Conservation (phyloP, 2,113 vertebrate genomes). For the Peromyscus californicus region DNA sequence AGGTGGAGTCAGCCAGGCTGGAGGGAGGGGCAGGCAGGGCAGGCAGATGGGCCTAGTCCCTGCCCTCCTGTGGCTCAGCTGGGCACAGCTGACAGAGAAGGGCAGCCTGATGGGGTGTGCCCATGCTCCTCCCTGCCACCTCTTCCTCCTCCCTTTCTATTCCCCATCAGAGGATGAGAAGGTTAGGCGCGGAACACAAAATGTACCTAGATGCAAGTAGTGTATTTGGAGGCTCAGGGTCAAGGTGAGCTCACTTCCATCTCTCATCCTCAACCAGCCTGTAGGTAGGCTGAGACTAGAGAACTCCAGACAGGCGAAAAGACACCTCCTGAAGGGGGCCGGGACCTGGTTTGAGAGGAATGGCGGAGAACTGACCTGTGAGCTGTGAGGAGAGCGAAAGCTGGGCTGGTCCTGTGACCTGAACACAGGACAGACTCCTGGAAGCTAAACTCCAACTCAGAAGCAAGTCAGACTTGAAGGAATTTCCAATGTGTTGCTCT, state of each 20-base stretch:
- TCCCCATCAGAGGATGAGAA: not conserved
- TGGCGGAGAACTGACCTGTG: not conserved
- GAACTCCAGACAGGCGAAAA: not conserved
- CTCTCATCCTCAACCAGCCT: not conserved
- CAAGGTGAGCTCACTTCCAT: not conserved
- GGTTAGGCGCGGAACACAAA: constrained; percentile 22
- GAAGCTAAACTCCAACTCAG: not conserved
- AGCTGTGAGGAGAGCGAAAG: not conserved
- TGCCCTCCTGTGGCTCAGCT: constrained; percentile 4
- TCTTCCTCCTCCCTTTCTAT: not conserved
- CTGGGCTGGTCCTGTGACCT: not conserved
- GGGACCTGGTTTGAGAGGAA: not conserved
- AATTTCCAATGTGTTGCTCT: not conserved
- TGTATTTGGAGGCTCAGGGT: not conserved
- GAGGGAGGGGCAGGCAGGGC: constrained; percentile 1
- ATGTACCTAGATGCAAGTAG: not conserved
- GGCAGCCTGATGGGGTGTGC: not conserved
- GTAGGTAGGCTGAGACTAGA: not conserved
- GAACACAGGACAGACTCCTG: not conserved
- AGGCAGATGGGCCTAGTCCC: not conserved
- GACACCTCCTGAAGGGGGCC: not conserved
- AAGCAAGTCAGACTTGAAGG: not conserved
- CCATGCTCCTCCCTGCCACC: too few relatives aligned
- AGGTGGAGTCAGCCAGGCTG: constrained; percentile 69
- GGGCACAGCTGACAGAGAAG: not conserved